Evolutionary conservation across 2,113 vertebrate species (phyloP), one percentile per base, ranked within the genome.

Genomic region (Helogale parvula): DNA sequence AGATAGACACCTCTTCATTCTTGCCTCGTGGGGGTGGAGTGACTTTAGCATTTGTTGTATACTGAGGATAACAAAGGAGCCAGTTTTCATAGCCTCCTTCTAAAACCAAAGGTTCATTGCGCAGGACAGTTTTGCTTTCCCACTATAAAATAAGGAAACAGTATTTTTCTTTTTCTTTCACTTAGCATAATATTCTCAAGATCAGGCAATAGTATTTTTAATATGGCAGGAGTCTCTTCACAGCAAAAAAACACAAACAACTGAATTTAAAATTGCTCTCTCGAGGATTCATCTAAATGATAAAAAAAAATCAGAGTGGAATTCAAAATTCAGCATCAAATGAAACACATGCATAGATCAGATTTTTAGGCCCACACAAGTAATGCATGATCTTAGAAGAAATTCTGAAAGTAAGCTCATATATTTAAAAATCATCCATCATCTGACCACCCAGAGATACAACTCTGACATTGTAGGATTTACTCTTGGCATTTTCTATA

Each of bases 21-120:
- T 97, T 97, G 88, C 98, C 98, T 71, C 99, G 99, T 93, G 99
- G 98, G 0, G 99, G 99, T 41, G 99, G 99, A 85, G 96, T 99
- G 93, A 99, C 99, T 98, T 99, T 99, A 95, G 99, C 99, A 87
- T 99, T 99, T 97, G 99, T 99, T 83, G 99, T 99, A 95, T 99
- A 99, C 98, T 99, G 99, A 3, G 99, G 99, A 97, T 99, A 99
- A 98, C 99, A 99, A 93, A 99, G 98, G 74, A 99, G 99, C 99
- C 99, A 99, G 98, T 99, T 99, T 94, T 99, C 99, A 93, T 99
- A 99, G 88, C 99, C 99, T 77, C 99, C 99, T 90, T 99, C 99
- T 97, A 99, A 98, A 93, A 99, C 98, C 97, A 99, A 98, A 38
- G 99, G 99, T 97, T 99, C 99, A 93, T 99, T 99, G 87, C 98